These are phyloP conservation scores for Hylomyscus alleni DNA, from an alignment of 2,797 vertebrate species.

Conservation along the genomic window DNA sequence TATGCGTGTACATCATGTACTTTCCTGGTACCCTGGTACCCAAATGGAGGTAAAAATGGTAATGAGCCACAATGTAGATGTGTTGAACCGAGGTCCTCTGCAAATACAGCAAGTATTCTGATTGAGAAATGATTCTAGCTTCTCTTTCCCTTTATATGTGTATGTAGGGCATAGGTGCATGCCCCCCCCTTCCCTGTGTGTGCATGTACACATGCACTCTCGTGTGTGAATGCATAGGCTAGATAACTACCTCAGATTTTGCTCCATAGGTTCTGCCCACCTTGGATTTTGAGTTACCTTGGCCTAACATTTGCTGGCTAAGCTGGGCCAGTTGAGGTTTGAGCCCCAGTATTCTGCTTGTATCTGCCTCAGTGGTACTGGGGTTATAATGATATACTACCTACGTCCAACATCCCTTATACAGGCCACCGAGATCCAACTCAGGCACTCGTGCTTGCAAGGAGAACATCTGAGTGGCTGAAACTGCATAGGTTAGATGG, in stretches of 20 bases:
- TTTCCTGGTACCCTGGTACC: background rate
- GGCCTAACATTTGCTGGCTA: background rate
- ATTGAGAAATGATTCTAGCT: background rate
- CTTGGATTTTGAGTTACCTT: background rate
- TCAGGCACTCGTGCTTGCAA: background rate
- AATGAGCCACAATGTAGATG: background rate
- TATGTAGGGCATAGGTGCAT: background rate
- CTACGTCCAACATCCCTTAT: background rate
- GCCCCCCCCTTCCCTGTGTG: background rate
- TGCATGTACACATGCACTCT: accelerated
- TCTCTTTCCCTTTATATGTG: background rate
- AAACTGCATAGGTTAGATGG: background rate
- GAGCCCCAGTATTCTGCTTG: background rate
- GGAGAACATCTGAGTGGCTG: background rate
- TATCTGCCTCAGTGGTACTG: background rate
- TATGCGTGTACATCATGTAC: background rate
- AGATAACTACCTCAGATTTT: background rate
- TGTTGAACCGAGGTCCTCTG: background rate
- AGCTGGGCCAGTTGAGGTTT: background rate
- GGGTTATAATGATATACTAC: background rate
- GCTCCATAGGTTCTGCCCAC: background rate
- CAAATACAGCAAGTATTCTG: background rate
- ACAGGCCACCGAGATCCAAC: background rate
- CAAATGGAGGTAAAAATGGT: background rate
- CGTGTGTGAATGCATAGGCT: background rate